phyloP scores from a whole-genome alignment of 2,113 vertebrate species.

The Tragelaphus strepsiceros region DNA sequence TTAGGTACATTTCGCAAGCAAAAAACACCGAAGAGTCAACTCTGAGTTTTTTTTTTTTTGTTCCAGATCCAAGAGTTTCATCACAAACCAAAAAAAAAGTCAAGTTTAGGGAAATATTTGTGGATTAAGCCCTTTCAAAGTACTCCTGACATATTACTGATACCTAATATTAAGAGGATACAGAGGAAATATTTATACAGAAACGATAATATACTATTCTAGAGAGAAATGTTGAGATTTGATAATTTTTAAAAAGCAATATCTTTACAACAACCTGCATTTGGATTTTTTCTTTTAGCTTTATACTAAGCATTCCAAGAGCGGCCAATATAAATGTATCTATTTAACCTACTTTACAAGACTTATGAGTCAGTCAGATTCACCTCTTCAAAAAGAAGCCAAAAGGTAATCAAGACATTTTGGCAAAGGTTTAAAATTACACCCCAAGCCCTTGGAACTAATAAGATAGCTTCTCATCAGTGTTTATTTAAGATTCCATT shows the following conservation, averaged over 20 bases:
- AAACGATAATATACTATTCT: neutral
- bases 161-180: neutral
- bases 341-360: neutral
- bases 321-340: neutral
- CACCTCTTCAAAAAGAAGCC: conserved; percentile 38
- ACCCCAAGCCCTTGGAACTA: conserved; percentile 54
- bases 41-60: neutral
- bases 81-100: neutral
- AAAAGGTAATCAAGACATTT: conserved; percentile 71
- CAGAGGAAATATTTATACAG: neutral
- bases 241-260: neutral
- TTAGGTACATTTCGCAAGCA: neutral
- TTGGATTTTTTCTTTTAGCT: neutral
- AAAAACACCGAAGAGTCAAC: neutral
- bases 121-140: neutral
- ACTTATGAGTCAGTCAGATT: neutral
- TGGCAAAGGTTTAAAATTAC: conserved; percentile 65
- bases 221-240: neutral
- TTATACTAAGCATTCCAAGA: neutral
- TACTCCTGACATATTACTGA: neutral
- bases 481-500: neutral
- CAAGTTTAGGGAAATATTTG: neutral
- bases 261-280: neutral
- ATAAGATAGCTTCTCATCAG: conserved; percentile 59
- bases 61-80: neutral